Base-by-base conservation (phyloP, 1,140 invertebrate species). In the Hydropsyche tenuis region DNA sequence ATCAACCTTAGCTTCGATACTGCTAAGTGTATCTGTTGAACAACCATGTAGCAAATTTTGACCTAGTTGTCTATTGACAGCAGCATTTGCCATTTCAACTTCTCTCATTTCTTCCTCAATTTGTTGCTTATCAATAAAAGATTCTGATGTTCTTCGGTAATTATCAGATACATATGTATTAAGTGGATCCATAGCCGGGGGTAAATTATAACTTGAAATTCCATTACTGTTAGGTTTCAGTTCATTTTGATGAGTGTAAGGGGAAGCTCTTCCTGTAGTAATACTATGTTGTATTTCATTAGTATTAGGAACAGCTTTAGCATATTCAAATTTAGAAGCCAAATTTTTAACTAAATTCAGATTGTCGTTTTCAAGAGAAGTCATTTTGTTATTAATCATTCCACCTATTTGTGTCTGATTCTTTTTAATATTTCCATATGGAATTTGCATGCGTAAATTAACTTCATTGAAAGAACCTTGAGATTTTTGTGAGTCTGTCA, bases 301-400 rank as follows among this genome's bases (percentile, higher is more conserved):
- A 1, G 53, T 42, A 63, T 25, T 56, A 3, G 75, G 78, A 43
- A 80, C 79, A 27, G 84, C 63, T 71, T 85, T 84, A 51, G 85
- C 89, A 79, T 88, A 90, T 84, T 96, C 94, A 82, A 96, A 96
- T 80, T 90, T 90, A 0, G 92, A 92, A 1, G 94, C 92, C 79
- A 96, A 88, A 81, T 94, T 93, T 82, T 89, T 90, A 0, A 94
- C 93, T 48, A 75, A 63, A 73, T 73, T 77, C 9, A 53, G n/a
- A 66, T 75, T 73, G 18, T 77, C 76, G 51, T 14, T 56, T 18
- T 72, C 74, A 5, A 20, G 16, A 46, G 84, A 82, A 82, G 79
- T 81, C 69, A 78, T 69, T 73, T 79, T 6, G 82, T 79, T 81
- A 73, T 79, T 6, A 4, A 48, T 6, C 23, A 51, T 46, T 23